Percentiles rank a stretch among this genome's conserved stretches.
phyloP scores from a whole-genome alignment of 1,140 invertebrate genomes.

The Goniozus legneri region DNA sequence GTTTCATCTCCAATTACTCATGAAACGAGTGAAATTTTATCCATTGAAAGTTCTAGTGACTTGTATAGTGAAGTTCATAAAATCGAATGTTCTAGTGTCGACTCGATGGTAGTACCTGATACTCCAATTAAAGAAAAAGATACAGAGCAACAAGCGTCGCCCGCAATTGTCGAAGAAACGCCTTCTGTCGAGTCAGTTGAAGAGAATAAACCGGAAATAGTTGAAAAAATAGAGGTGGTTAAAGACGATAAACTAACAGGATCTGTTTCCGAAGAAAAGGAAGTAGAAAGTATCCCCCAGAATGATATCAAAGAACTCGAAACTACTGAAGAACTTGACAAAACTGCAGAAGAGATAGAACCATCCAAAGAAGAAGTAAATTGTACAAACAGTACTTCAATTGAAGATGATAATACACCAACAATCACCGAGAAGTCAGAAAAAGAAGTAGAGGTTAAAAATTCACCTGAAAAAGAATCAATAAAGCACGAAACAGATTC shows the following conservation, averaged over 20 bases:
- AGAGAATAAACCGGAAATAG: slow-evolving; percentile 9
- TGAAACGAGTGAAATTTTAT: slow-evolving; percentile 42
- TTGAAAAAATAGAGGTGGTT: slow-evolving; percentile 5
- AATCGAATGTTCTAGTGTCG: slow-evolving; percentile 33
- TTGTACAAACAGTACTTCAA: too few species aligned
- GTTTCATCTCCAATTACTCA: slow-evolving; percentile 38
- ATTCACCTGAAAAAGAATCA: too few species aligned
- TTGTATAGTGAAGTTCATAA: slow-evolving; percentile 53
- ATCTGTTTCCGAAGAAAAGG: slow-evolving; percentile 1
- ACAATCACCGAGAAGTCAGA: too few species aligned
- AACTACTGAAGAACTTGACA: not conserved
- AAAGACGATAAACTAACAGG: too few species aligned
- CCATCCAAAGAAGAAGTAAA: not conserved
- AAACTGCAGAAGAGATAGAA: not conserved
- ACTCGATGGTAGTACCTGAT: slow-evolving; percentile 33
- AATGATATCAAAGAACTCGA: not conserved
- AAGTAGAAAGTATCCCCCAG: not conserved
- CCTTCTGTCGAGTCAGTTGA: slow-evolving; percentile 2
- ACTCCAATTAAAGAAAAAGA: slow-evolving; percentile 28
- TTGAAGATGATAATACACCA: too few species aligned
- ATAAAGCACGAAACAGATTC: too few species aligned
- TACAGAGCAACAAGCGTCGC: slow-evolving; percentile 1
- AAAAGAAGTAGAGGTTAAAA: too few species aligned
- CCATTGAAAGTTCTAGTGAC: slow-evolving; percentile 47
- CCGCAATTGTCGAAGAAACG: not conserved